Base-by-base conservation (phyloP, 2,113 vertebrate species). In the Pardalotus punctatus region DNA sequence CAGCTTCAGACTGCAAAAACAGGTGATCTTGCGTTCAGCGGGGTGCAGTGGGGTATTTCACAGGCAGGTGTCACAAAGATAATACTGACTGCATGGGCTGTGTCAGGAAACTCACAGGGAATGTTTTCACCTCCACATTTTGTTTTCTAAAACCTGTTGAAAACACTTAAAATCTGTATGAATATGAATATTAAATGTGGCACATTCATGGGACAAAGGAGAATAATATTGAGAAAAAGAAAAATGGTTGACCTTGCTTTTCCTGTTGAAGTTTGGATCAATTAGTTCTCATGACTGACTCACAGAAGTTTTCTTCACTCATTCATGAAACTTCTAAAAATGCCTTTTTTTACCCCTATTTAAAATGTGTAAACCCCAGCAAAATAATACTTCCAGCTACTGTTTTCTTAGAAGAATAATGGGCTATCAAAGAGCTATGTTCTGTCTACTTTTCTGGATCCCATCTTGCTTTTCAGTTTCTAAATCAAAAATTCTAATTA, bases 1-100 rank as follows among this genome's bases (percentile, higher is more conserved):
- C 6, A 70, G 1, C 62, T 91, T 72, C n/a, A 60, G 29, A 27
- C 25, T 24, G 8, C 22, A 54, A 54, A 43, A 22, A 56, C 4
- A 20, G 71, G 19, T 6, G 12, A 7, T n/a, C 29, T 53, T 54
- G 11, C 5, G 3, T 28, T 67, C 56, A 67, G 0, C 1, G 43
- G 72, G 53, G 23, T 25, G 17, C 0, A 0, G 11, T 24, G 28
- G 12, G 24, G 22, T 23, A 92, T 60, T 62, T 77, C 33, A 51
- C 6, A 38, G 33, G 27, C n/a, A 40, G 35, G 15, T 27, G 9
- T 79, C 48, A 67, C 22, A 66, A 20, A 78, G 4, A 14, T 17
- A 54, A 47, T 28, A 31, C 13, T 4, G 2, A 90, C 67, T 15
- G 6, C 15, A 56, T 29, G 27, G 14, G 14, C 12, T 4, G 5